A percentile compares a stretch with the other conserved stretches of the same genome.
Conservation (phyloP, 1,140 invertebrate genomes). For the Heliconius himera region DNA sequence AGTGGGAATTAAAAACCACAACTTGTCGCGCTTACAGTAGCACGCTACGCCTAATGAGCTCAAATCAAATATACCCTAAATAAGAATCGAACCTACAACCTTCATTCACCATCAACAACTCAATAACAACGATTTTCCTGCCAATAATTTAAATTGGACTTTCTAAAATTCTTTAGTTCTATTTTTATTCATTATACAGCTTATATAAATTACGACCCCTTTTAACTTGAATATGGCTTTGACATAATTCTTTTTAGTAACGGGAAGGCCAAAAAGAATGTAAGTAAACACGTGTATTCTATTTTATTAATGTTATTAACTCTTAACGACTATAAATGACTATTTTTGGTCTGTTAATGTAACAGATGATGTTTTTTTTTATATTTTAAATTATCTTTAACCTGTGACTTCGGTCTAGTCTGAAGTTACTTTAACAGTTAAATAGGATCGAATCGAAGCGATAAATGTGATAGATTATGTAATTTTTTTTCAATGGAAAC, state of each 20-base stretch:
- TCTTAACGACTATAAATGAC: conserved; percentile 10
- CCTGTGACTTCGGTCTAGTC: no score
- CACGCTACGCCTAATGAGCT: no score
- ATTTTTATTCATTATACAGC: background rate
- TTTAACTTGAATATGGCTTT: conserved; percentile 10
- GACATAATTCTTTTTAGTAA: conserved; percentile 27
- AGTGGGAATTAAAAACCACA: no score
- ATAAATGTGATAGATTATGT: no score
- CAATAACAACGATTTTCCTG: background rate
- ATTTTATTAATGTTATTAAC: conserved; percentile 31
- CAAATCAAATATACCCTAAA: no score
- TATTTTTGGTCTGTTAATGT: background rate
- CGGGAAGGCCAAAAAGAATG: conserved; percentile 25
- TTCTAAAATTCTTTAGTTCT: background rate
- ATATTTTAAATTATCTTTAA: no score
- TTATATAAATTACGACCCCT: conserved; percentile 15
- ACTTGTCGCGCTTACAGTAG: no score
- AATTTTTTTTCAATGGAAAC: no score
- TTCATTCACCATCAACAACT: no score
- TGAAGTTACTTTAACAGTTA: no score
- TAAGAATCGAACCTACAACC: no score
- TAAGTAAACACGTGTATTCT: conserved; percentile 27
- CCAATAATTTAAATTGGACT: background rate
- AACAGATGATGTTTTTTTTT: background rate
- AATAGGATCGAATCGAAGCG: no score